Conservation (phyloP, 2,797 vertebrate genomes). For the Enteromius trimaculatus region DNA sequence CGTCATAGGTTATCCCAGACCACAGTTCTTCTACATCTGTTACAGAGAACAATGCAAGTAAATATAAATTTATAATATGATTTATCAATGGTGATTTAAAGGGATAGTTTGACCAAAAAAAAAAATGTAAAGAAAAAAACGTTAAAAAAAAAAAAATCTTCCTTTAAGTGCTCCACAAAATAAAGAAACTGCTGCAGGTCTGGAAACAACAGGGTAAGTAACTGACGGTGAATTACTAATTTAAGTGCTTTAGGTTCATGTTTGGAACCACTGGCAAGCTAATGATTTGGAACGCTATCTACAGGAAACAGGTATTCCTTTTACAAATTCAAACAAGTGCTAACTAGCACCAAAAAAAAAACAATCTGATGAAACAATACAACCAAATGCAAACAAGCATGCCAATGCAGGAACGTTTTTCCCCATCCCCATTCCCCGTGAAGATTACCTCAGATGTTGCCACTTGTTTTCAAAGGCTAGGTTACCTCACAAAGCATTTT, state of each 20-base stretch:
- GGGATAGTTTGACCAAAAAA: not conserved
- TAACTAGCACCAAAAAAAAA: not conserved
- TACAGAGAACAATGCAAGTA: not conserved
- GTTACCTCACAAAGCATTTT: conserved; percentile 2
- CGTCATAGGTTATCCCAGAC: conserved; percentile 56
- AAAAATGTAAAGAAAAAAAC: not conserved
- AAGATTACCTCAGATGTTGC: not conserved
- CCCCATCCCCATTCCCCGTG: not conserved
- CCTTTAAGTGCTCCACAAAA: no score
- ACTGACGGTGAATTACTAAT: not conserved
- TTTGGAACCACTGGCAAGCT: not conserved
- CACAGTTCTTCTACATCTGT: conserved; percentile 58
- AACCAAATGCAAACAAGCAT: conserved; percentile 9
- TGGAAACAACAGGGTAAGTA: not conserved
- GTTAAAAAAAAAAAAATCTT: not conserved
- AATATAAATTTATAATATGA: no score
- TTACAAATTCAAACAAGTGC: not conserved
- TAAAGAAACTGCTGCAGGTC: not conserved
- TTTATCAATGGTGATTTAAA: not conserved
- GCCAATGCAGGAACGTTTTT: not conserved
- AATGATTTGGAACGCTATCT: not conserved
- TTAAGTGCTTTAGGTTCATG: not conserved
- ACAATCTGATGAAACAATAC: not conserved
- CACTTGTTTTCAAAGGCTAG: not conserved
- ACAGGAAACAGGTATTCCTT: not conserved